phyloP scores from a whole-genome alignment of 2,797 vertebrate species.

The Etheostoma perlongum region DNA sequence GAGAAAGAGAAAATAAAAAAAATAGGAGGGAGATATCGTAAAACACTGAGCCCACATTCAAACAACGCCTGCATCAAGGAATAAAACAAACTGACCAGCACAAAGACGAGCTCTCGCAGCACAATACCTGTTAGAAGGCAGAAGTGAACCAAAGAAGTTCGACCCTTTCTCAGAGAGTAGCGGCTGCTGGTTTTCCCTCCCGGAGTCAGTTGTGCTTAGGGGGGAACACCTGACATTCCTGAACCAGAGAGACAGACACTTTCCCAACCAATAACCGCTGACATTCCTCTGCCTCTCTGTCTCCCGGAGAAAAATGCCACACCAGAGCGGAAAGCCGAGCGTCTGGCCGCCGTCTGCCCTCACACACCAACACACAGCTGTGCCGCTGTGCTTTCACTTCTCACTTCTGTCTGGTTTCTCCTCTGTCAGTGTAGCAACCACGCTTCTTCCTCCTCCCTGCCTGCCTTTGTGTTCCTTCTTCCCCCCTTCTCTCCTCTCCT shows the following conservation, averaged over 20 bases:
- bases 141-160: slow-evolving; percentile 43
- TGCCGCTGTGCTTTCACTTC: slow-evolving; percentile 66
- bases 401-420: slow-evolving; percentile 63
- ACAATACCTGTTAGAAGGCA: slow-evolving; percentile 68
- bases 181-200: slow-evolving; percentile 45
- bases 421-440: slow-evolving; percentile 62
- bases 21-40: neutral
- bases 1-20: slow-evolving; percentile 1
- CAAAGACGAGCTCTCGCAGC: slow-evolving; percentile 37
- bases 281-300: slow-evolving; percentile 53
- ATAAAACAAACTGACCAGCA: slow-evolving; percentile 21
- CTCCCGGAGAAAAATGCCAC: slow-evolving; percentile 32
- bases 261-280: slow-evolving; percentile 50
- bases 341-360: slow-evolving; percentile 64
- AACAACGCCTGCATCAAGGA: slow-evolving; percentile 26
- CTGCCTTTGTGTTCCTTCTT: slow-evolving; percentile 53
- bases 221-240: slow-evolving; percentile 82
- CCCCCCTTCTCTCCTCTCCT: slow-evolving; percentile 25
- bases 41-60: slow-evolving; percentile 12
- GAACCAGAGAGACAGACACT: slow-evolving; percentile 47
- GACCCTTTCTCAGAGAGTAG: slow-evolving; percentile 41
- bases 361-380: slow-evolving; percentile 56
- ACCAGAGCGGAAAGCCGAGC: slow-evolving; percentile 47
- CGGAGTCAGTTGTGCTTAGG: slow-evolving; percentile 56
- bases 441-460: slow-evolving; percentile 61